These are phyloP conservation scores for Bhutanitis thaidina DNA, from an alignment of 2,888 invertebrate species.

Conservation along the genomic window DNA sequence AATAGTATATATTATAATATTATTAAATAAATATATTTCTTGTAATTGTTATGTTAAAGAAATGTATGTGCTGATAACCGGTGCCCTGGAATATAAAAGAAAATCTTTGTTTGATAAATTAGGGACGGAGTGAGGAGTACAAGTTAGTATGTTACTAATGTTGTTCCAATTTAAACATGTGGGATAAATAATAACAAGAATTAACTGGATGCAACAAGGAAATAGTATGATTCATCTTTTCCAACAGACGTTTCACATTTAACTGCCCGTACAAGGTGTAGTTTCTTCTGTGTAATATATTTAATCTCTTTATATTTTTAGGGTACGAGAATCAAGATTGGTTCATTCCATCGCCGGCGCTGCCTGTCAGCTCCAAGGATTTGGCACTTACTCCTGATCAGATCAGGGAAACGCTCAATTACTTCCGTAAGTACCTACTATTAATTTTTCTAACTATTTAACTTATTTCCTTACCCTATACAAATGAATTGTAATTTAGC, in stretches of 20 bases:
- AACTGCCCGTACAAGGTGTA: background rate
- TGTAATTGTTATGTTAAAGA: background rate
- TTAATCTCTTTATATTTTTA: conserved; percentile 46
- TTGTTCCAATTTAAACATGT: conserved; percentile 7
- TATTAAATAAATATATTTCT: background rate
- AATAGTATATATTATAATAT: background rate
- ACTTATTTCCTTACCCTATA: background rate
- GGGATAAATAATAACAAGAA: conserved; percentile 4
- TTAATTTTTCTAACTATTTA: background rate
- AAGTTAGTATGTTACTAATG: conserved; percentile 11
- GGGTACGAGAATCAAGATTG: conserved; percentile 96
- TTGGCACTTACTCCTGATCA: conserved; percentile 94
- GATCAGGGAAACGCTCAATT: conserved; percentile 97
- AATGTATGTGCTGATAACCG: conserved; percentile 8
- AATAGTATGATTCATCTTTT: conserved; percentile 15
- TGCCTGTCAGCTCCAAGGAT: conserved; percentile 86
- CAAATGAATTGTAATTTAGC: too few relatives aligned
- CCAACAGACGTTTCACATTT: background rate
- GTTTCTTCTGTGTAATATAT: background rate
- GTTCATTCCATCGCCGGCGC: conserved; percentile 94
- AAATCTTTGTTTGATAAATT: background rate
- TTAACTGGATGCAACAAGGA: conserved; percentile 4
- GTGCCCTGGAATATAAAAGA: conserved; percentile 6
- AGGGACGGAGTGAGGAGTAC: conserved; percentile 4
- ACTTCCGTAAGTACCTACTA: conserved; percentile 91